Evolutionary conservation across 2,797 vertebrate genomes (phyloP), one percentile per base, ranked within the genome.

Genomic region (Poecile montanus): DNA sequence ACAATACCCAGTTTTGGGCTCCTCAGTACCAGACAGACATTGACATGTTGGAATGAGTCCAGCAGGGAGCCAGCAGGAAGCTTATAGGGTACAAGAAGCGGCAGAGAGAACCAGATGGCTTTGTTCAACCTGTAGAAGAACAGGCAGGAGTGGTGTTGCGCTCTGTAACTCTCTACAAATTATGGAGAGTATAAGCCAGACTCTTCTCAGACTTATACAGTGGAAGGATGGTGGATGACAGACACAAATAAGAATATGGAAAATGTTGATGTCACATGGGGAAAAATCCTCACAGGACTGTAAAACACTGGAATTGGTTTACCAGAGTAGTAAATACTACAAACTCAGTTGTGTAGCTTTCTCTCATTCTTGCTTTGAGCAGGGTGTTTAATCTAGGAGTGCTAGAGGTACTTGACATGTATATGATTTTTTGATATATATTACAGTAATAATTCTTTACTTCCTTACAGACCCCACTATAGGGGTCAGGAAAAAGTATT

Each of bases 231-330:
- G 75, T 7, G 5, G 25, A 9, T 29, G 72, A 50, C 26, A 68
- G 16, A 57, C 8, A 42, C 7, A 72, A 75, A 32, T 63, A 26
- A 60, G 18, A 60, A 75, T 15, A 32, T 9, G 29, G 20, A 50
- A 72, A 85, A 79, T 42, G 18, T 62, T 68, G 14, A 45, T 8
- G 16, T 23, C 38, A 5, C 5, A 9, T 45, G 30, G 38, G 32
- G 13, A 2, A 23, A 76, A 90, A 48, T 11, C 0, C 2, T 14
- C 6, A 16, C 1, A 51, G 30, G 7, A 74, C 3, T 3, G 2
- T 29, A 27, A 54, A 85, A 58, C 32, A 19, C 38, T 38, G 47
- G 50, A 83, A 32, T 9, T 54, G 12, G 30, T 63, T 91, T 34
- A 38, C n/a, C 26, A 48, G 26, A 70, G 29, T 13, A 44, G 51